Base-by-base conservation (phyloP, 2,888 invertebrate species). In the Artemia sinica region DNA sequence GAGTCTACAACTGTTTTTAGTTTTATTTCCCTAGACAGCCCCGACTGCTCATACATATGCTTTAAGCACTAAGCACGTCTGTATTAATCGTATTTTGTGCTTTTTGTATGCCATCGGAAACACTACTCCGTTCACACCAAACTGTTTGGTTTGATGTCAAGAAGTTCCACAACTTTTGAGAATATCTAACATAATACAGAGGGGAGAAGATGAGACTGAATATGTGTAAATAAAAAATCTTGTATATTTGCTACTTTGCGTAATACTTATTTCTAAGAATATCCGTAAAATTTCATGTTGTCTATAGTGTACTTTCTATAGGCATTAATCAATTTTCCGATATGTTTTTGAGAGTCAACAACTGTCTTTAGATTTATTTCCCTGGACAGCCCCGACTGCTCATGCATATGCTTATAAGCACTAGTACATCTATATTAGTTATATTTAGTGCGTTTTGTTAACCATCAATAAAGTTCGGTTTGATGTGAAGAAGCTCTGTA, bases 271-370 rank as follows among this genome's bases (percentile, higher is more conserved):
- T 1, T 2, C 28, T 28, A 28, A 28, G 28, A 4, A 28, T 28
- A 28, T 28, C 28, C 8, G 58, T 8, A 58, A 58, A 9, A 58
- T 58, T 58, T n/a, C 58, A 58, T 8, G 58, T 58, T 58, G 58
- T n/a, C n/a, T 18, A 8, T 14, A 8, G 58, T 58, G 63, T 52
- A 68, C 66, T 50, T 71, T 14, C 28, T 66, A 13, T 10, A 28
- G n/a, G 13, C 9, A 28, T 66, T 66, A 11, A 66, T 66, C 28
- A 66, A 48, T 67, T 70, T 70, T n/a, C 41, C 58, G 8, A 58
- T 8, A 58, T n/a, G 11, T 8, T 14, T 8, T 58, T 58, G 14
- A 28, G n/a, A 67, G 10, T 67, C 50, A 11, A 67, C 67, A 50
- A 48, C 14, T 48, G 14, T 51, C 49, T 48, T n/a, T 18, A 51